Evolutionary conservation across 2,113 vertebrate genomes (phyloP).

Genomic region (Castor canadensis): DNA sequence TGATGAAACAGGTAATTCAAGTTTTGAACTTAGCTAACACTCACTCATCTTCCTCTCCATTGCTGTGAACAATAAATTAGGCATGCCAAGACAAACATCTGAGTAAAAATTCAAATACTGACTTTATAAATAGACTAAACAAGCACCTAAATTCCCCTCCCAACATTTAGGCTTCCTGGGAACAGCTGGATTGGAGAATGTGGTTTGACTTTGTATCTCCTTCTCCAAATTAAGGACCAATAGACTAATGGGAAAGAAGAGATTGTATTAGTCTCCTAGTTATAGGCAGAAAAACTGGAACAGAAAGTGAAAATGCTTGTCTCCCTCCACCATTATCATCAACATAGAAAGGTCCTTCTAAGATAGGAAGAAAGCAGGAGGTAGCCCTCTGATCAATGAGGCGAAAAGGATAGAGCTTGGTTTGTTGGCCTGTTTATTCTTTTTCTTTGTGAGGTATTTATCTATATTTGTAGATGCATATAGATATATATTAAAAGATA

Average conservation of each 20-base stretch:
- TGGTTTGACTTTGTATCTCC: background rate
- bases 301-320: conserved; percentile 1
- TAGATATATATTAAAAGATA: background rate
- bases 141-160: background rate
- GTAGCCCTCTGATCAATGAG: background rate
- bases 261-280: background rate
- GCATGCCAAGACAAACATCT: background rate
- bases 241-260: background rate
- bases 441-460: background rate
- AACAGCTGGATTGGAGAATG: background rate
- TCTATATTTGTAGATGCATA: no score
- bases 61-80: background rate
- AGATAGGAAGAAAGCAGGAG: background rate
- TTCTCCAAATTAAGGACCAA: background rate
- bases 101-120: background rate
- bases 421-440: background rate
- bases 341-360: background rate
- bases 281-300: background rate
- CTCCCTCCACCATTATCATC: background rate
- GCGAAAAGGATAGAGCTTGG: background rate
- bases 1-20: background rate
- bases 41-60: background rate
- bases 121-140: background rate
- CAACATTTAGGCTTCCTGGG: background rate
- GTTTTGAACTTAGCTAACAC: background rate